These are phyloP conservation scores for Onychorhynchus coronatus DNA, from an alignment of 2,113 vertebrate species.

Conservation along the genomic window DNA sequence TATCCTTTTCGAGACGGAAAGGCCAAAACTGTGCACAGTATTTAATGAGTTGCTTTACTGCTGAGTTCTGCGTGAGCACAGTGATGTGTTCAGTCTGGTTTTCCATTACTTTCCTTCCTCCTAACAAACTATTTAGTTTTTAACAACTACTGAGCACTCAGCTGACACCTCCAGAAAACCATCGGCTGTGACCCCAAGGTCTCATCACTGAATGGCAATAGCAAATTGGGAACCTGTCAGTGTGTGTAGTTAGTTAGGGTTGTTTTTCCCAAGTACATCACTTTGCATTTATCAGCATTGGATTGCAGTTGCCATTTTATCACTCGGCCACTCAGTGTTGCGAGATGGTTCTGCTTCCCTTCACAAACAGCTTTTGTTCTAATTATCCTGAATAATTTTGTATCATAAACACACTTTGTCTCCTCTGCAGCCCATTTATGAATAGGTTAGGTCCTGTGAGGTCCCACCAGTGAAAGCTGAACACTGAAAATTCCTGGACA, in stretches of 20 bases:
- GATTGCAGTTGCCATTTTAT: constrained; percentile 48
- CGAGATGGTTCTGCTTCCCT: not conserved
- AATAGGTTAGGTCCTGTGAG: not conserved
- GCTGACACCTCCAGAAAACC: constrained; percentile 28
- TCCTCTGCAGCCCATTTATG: not conserved
- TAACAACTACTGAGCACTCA: constrained; percentile 3
- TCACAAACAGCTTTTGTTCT: constrained; percentile 22
- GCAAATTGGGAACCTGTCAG: constrained; percentile 36
- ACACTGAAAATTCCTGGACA: not conserved
- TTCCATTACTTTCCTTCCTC: constrained; percentile 31
- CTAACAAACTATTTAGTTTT: constrained; percentile 4
- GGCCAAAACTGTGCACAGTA: not conserved
- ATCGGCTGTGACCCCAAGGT: constrained; percentile 24
- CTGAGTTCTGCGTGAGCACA: not conserved
- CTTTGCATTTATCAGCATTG: constrained; percentile 41
- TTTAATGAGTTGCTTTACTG: not conserved
- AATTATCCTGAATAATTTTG: constrained; percentile 19
- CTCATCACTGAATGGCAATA: not conserved
- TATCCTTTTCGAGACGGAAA: not conserved
- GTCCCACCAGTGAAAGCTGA: not conserved
- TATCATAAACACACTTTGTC: not conserved
- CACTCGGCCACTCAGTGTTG: not conserved
- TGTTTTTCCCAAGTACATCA: constrained; percentile 22
- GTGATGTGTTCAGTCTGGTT: not conserved
- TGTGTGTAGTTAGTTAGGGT: not conserved